Evolutionary conservation across 2,797 vertebrate species (phyloP).

Genomic region (Vireo griseus): DNA sequence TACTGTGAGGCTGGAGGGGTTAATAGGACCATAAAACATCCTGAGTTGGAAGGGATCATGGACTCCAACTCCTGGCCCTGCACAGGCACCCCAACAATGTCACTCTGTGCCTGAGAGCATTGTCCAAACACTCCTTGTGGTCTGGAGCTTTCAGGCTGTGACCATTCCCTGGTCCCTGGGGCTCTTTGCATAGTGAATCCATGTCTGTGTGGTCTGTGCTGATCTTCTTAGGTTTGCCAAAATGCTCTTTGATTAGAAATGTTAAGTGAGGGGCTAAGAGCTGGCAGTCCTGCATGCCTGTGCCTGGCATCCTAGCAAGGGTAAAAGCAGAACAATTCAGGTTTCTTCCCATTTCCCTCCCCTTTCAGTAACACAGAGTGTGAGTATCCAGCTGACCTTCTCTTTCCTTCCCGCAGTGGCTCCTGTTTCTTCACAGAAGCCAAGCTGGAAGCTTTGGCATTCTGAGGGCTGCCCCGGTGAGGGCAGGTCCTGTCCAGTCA

Average conservation of each 20-base stretch:
- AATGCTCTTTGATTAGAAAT: neutral
- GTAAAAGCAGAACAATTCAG: neutral
- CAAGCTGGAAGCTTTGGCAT: neutral
- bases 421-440: neutral
- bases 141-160: neutral
- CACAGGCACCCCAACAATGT: neutral
- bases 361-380: neutral
- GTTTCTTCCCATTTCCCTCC: neutral
- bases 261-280: neutral
- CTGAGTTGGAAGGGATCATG: neutral
- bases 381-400: neutral
- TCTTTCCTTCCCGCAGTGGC: neutral
- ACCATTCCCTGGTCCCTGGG: neutral
- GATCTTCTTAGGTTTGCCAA: neutral
- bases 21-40: neutral
- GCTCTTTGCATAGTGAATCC: neutral
- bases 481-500: neutral
- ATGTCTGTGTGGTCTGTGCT: fast-evolving
- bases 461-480: neutral
- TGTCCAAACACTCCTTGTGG: neutral
- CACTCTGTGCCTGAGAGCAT: neutral
- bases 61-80: neutral
- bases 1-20: neutral
- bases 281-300: fast-evolving
- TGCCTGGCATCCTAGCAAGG: neutral